phyloP scores from a whole-genome alignment of 2,797 vertebrate species.

The Sebastes nivosus region DNA sequence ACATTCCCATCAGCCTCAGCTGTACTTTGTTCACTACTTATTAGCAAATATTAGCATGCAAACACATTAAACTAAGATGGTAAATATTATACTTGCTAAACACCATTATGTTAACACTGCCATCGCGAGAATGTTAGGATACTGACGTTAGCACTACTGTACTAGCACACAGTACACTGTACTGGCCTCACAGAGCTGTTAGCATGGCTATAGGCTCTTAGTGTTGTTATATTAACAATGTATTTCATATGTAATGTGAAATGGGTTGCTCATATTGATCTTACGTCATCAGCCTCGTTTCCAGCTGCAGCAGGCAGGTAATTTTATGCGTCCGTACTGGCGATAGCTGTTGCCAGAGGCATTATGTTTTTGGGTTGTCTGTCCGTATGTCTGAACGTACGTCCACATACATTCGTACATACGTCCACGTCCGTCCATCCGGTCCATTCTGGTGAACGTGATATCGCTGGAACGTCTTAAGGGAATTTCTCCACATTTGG shows the following conservation, averaged over 20 bases:
- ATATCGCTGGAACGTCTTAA: too few species aligned
- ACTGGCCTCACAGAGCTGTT: neutral
- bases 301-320: rapidly evolving
- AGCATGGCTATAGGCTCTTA: neutral
- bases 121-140: neutral
- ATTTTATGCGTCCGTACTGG: rapidly evolving
- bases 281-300: neutral
- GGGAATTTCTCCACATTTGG: too few species aligned
- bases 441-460: too few species aligned
- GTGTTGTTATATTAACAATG: neutral
- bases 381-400: rapidly evolving
- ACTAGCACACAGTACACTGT: neutral
- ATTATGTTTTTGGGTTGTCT: too few species aligned
- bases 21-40: neutral
- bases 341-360: too few species aligned
- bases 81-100: neutral
- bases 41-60: neutral
- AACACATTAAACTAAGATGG: neutral
- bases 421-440: rapidly evolving
- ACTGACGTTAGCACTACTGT: neutral
- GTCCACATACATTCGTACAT: too few species aligned
- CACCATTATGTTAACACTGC: neutral
- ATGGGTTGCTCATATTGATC: neutral
- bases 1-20: neutral
- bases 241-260: neutral